Evolutionary conservation across 2,797 vertebrate genomes (phyloP), one percentile per base, ranked within the genome.

Genomic region (Amniataba percoides): DNA sequence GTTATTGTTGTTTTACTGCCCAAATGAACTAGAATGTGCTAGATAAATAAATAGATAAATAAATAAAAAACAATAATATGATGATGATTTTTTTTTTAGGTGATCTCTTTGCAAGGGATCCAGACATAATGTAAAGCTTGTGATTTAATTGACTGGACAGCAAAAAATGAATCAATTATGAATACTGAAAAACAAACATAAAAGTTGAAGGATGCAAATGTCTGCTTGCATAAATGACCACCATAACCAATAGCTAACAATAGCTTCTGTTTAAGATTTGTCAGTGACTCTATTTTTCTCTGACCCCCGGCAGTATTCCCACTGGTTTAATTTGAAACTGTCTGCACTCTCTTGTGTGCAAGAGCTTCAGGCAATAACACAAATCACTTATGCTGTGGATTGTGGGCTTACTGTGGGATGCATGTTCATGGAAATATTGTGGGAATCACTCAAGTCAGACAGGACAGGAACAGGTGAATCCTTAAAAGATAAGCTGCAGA

Each of bases 271-370:
- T 77, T 73, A 42, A 82, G 61, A 79, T 77, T 78, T 74, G 73
- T 80, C 73, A 67, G 75, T 57, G 40, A 65, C 62, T 82, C 2
- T 67, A 27, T 80, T 81, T 84, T 87, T 72, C 63, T 42, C 61
- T 7, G 58, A 74, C 89, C 85, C 71, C 75, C 13, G 87, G 88
- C 87, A 12, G 25, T 78, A 81, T 86, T 89, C 86, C 82, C 61
- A 19, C 74, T 87, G 84, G 88, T 85, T 91, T 91, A 89, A 90
- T 89, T 88, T 89, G 87, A 89, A 89, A 87, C 90, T 89, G 64
- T 69, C 60, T 62, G 51, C 59, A 40, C 78, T 81, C 80, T 88
- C 80, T 75, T 74, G 56, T 72, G 48, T 82, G 77, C 57, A 68
- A 89, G 40, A 16, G 88, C 90, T 87, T 79, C 55, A 71, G 86